Evolutionary conservation across 2,797 vertebrate genomes (phyloP), one percentile per base, ranked within the genome.

Genomic region (Schizopygopsis pylzovi): DNA sequence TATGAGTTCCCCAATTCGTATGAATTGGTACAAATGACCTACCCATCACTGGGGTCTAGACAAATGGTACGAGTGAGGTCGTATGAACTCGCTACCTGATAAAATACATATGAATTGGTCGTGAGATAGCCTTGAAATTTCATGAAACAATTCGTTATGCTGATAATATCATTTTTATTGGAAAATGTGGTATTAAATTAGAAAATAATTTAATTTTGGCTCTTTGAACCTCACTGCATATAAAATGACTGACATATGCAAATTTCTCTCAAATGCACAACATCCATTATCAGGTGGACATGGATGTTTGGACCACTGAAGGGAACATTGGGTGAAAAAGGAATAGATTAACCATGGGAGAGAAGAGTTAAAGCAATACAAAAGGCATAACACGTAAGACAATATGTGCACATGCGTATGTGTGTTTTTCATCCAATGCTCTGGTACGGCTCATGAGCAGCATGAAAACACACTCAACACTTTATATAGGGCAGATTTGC

Each of bases 401-500:
- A 67, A 70, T 73, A 79, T 82, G 79, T 82, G 82, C 28, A 80
- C 59, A 71, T 81, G 70, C 4, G 39, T 70, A 65, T 82, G 73
- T 71, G 79, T 80, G 82, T 20, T 67, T 56, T 82, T 79, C 45
- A 54, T 88, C 82, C 78, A 82, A 82, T 75, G 73, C 82, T 87
- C 83, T 88, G 85, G 68, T 89, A 83, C 43, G 9, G 45, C 82
- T 88, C 85, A 88, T 84, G 59, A 76, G 22, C 78, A 41, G 86
- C 49, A 20, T 25, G 61, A 83, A 90, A 79, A 71, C 79, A 70
- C 84, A 73, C 84, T 90, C 91, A 86, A 93, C 91, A 89, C 92
- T 92, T 92, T 94, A 94, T 94, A 93, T 93, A 95, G 93, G 93
- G 91, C 94, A 94, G 85, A 87, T 79, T 86, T 86, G 54, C 89